These are phyloP conservation scores for Agrypnus murinus DNA, from an alignment of 2,888 invertebrate species.

Conservation along the genomic window DNA sequence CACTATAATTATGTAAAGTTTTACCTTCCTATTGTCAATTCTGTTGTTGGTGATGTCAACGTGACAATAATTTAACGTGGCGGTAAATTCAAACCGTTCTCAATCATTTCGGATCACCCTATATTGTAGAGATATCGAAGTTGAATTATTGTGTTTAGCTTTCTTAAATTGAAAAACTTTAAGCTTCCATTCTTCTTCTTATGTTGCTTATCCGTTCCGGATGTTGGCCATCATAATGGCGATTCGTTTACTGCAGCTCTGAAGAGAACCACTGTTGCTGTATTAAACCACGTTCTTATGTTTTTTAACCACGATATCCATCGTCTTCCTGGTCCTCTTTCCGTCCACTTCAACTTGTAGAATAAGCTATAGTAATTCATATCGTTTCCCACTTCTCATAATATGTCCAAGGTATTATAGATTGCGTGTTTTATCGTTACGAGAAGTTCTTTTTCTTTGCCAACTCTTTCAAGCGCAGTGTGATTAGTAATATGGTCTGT, in stretches of 20 bases:
- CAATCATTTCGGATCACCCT: too few relatives aligned
- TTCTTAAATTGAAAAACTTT: too few relatives aligned
- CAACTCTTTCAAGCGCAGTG: conserved; percentile 20
- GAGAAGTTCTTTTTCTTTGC: conserved; percentile 11
- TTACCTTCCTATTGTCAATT: too few relatives aligned
- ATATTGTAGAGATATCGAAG: too few relatives aligned
- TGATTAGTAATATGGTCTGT: conserved; percentile 29
- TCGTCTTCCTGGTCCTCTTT: too few relatives aligned
- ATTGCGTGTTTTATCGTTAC: neutral
- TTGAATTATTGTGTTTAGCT: too few relatives aligned
- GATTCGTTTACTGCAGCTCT: neutral
- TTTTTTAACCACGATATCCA: conserved; percentile 10
- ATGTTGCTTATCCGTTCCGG: conserved; percentile 7
- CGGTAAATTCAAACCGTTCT: too few relatives aligned
- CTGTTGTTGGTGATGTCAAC: too few relatives aligned
- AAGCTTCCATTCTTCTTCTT: conserved; percentile 20
- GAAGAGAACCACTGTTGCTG: neutral
- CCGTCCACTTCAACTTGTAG: neutral
- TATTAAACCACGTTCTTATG: conserved; percentile 4
- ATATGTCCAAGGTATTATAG: conserved; percentile 12
- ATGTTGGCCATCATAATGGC: conserved; percentile 7
- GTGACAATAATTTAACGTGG: too few relatives aligned
- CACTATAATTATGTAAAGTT: too few relatives aligned
- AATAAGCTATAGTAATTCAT: conserved; percentile 1
- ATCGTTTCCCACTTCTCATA: neutral